Base-by-base conservation (phyloP, 2,888 invertebrate genomes). In the Acanthosepion lycidas region DNA sequence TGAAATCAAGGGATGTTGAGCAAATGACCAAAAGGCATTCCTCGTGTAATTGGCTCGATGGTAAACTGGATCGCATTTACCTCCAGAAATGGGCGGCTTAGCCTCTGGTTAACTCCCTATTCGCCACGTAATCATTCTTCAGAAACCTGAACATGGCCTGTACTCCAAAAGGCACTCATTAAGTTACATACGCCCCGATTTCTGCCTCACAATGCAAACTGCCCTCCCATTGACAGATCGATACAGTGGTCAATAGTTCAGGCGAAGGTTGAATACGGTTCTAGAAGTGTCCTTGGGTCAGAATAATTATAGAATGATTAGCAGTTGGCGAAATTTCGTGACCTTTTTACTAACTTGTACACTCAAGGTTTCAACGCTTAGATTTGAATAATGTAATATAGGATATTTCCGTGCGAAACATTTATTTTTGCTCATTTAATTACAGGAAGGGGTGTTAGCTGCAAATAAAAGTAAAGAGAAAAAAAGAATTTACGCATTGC, bases 271-370 rank as follows among this genome's bases (percentile, higher is more conserved):
- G 78, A 12, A n/a, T 33, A 33, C 15, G 2, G 33, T 78, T 78
- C 78, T 78, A n/a, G 4, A 33, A 78, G 78, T 78, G n/a, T 78
- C 78, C 78, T 78, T n/a, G 78, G n/a, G 78, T 78, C 78, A 78
- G 78, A 78, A 78, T 78, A 78, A 78, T 78, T 78, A 78, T 78
- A 78, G 78, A n/a, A n/a, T 78, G 78, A 78, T 78, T 78, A 78
- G 78, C 78, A 78, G 78, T 78, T 78, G n/a, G 15, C 78, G 33
- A n/a, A 78, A 78, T 78, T 78, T 15, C n/a, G n/a, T 78, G n/a
- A 78, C n/a, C 78, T 78, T 78, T 78, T n/a, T 15, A n/a, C 78
- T 78, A n/a, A n/a, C n/a, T n/a, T 78, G 78, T n/a, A 78, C 78
- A n/a, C n/a, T 12, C 78, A 12, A 33, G 15, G 78, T n/a, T 78